Evolutionary conservation across 2,888 invertebrate species (phyloP).

Genomic region (Agelastica alni): DNA sequence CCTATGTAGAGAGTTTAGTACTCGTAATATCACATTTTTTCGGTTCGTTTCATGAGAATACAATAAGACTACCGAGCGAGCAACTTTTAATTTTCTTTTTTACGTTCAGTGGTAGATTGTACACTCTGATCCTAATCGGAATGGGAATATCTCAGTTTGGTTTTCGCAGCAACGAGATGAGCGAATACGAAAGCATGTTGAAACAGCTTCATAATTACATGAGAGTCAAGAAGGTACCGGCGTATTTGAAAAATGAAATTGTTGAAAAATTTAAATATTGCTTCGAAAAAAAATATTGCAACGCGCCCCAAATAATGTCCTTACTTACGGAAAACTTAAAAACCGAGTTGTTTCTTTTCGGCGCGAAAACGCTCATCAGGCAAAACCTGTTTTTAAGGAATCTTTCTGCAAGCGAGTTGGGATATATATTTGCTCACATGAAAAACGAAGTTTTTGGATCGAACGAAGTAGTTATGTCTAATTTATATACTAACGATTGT

Average conservation of each 20-base stretch:
- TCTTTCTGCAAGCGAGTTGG: conserved; percentile 51
- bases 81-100: conserved; percentile 36
- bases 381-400: conserved; percentile 57
- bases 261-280: conserved; percentile 59
- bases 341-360: conserved; percentile 58
- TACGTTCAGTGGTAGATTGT: conserved; percentile 42
- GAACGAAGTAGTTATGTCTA: conserved; percentile 55
- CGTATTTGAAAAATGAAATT: conserved; percentile 55
- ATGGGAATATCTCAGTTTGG: conserved; percentile 43
- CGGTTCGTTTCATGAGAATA: conserved; percentile 1
- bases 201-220: conserved; percentile 60
- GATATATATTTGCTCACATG: conserved; percentile 31
- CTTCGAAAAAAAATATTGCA: conserved; percentile 60
- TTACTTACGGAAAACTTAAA: conserved; percentile 50
- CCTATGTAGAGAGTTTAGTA: conserved; percentile 11
- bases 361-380: conserved; percentile 56
- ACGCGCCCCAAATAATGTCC: conserved; percentile 52
- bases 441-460: conserved; percentile 15
- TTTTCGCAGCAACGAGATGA: conserved; percentile 48
- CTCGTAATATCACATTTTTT: conserved; percentile 17
- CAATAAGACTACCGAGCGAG: conserved; percentile 26
- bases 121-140: conserved; percentile 40
- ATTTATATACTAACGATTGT: conserved; percentile 52
- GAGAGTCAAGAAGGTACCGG: conserved; percentile 59
- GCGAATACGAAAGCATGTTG: conserved; percentile 57